Conservation (phyloP, 2,888 invertebrate genomes). For the Patella depressa region DNA sequence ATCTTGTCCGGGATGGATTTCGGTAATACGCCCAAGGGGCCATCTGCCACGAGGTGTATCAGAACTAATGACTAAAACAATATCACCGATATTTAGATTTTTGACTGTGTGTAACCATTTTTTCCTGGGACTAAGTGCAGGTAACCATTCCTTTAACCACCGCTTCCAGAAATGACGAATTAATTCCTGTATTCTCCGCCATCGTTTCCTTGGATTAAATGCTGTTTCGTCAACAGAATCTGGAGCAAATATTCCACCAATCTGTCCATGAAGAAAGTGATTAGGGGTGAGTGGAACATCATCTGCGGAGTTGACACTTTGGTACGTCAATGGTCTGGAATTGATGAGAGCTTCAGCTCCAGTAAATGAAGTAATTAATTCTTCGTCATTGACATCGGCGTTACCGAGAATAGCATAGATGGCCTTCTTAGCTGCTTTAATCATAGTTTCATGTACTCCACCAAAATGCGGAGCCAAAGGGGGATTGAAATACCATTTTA, state of each 20-base stretch:
- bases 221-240: no score
- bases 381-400: no score
- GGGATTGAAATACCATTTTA: slow-evolving; percentile 38
- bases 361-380: no score
- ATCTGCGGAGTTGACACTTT: slow-evolving; percentile 1
- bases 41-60: background rate
- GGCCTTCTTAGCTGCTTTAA: slow-evolving; percentile 27
- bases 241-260: background rate
- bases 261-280: slow-evolving; percentile 26
- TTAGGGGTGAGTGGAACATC: slow-evolving; percentile 23
- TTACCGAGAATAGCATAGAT: slow-evolving; percentile 19
- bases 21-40: background rate
- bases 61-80: background rate
- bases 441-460: slow-evolving; percentile 37
- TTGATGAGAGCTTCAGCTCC: no score
- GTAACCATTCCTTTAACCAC: slow-evolving; percentile 11
- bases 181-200: no score
- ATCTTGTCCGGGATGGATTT: background rate
- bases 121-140: background rate
- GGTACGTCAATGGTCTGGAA: no score
- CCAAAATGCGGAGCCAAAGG: slow-evolving; percentile 40
- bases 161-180: background rate
- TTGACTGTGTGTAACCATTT: background rate
- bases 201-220: no score
- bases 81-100: background rate